These are phyloP conservation scores for Willisornis vidua DNA, from an alignment of 2,113 vertebrate species.

Conservation along the genomic window DNA sequence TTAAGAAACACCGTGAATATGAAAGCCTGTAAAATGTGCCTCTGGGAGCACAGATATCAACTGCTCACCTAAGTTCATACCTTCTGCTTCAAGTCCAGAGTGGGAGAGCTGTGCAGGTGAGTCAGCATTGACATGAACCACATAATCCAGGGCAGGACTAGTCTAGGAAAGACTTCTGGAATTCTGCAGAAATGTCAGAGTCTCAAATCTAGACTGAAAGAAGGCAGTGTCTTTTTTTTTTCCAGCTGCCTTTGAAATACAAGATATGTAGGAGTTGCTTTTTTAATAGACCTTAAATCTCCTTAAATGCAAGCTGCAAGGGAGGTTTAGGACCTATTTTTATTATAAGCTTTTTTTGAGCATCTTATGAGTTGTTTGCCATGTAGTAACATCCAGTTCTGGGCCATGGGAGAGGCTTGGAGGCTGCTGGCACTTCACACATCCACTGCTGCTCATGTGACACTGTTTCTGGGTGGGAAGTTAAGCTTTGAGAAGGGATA, in stretches of 20 bases:
- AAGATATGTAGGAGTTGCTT: not conserved
- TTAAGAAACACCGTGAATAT: not conserved
- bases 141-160: not conserved
- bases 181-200: not conserved
- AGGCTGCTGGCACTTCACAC: not conserved
- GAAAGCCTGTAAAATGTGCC: not conserved
- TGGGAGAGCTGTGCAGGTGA: not conserved
- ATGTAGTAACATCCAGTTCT: not conserved
- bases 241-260: not conserved
- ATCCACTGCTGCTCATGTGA: not conserved
- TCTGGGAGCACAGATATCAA: not conserved
- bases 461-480: not conserved
- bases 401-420: not conserved
- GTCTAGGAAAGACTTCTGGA: not conserved
- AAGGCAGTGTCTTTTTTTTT: not conserved
- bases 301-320: conserved; percentile 23
- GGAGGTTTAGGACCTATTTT: conserved; percentile 47
- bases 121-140: not conserved
- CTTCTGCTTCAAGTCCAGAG: not conserved
- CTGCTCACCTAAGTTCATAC: not conserved
- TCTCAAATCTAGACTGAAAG: not conserved
- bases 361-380: not conserved
- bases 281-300: conserved; percentile 46
- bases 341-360: not conserved
- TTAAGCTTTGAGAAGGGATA: not conserved